A percentile compares a stretch with the other conserved stretches of the same genome.
Evolutionary conservation across 2,113 vertebrate species (phyloP).

Genomic region (Jaculus jaculus): DNA sequence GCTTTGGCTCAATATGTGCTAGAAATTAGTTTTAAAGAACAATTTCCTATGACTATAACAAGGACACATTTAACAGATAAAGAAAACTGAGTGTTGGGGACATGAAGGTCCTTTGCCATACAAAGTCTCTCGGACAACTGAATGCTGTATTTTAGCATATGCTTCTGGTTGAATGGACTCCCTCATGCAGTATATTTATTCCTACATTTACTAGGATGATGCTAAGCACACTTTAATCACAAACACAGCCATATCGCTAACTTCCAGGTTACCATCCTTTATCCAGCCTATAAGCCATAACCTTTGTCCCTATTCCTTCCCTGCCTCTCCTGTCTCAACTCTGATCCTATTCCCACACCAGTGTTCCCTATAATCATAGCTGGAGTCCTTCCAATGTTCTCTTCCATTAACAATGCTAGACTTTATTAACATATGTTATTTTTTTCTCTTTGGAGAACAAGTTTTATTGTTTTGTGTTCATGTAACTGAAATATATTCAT

Average conservation of each 20-base stretch:
- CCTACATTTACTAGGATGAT: background rate
- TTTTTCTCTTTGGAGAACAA: background rate
- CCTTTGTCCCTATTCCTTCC: background rate
- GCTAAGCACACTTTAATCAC: background rate
- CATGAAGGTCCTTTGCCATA: rapidly evolving
- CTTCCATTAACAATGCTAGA: background rate
- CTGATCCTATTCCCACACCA: background rate
- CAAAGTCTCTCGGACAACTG: background rate
- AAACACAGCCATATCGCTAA: background rate
- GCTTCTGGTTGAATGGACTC: background rate
- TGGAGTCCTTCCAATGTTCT: background rate
- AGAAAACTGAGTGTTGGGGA: background rate
- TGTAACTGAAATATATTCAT: background rate
- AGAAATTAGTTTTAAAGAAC: background rate
- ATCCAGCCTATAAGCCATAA: background rate
- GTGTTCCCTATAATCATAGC: background rate
- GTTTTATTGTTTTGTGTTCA: background rate
- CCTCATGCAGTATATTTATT: background rate
- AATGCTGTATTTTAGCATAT: background rate
- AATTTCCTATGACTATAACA: no score
- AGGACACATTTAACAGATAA: background rate
- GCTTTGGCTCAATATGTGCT: background rate
- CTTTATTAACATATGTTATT: background rate
- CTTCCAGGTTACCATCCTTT: background rate
- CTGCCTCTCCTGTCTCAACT: background rate